Conservation (phyloP, 2,888 invertebrate genomes). For the Phyto melanocephala region DNA sequence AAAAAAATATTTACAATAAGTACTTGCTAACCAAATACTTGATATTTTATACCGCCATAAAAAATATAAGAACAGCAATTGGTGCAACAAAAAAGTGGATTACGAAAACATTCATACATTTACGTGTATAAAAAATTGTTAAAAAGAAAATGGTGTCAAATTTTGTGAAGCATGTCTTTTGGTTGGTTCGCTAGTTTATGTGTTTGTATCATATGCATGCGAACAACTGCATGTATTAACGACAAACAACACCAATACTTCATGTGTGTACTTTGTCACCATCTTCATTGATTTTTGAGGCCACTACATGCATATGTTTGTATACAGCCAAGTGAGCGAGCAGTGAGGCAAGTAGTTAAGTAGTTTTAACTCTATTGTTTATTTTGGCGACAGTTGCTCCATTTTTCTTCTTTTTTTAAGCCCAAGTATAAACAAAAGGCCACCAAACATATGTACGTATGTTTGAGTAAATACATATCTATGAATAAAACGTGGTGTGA, state of each 20-base stretch:
- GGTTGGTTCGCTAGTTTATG: too few relatives aligned
- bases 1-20: too few relatives aligned
- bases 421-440: slow-evolving; percentile 42
- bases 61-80: slow-evolving; percentile 5
- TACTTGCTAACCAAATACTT: too few relatives aligned
- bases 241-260: background rate
- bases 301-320: slow-evolving; percentile 22
- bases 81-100: slow-evolving; percentile 16
- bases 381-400: slow-evolving; percentile 54
- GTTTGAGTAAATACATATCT: background rate
- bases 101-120: background rate
- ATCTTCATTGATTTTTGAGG: slow-evolving; percentile 57
- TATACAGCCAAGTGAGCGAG: background rate
- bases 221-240: background rate
- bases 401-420: slow-evolving; percentile 31
- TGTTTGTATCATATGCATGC: background rate
- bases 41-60: too few relatives aligned
- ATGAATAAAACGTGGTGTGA: background rate
- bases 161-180: slow-evolving; percentile 52
- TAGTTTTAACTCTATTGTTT: slow-evolving; percentile 58
- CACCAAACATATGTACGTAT: slow-evolving; percentile 4
- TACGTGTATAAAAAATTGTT: background rate
- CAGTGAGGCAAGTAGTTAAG: slow-evolving; percentile 21
- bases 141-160: slow-evolving; percentile 52
- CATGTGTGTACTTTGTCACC: background rate